Base-by-base conservation (phyloP, 2,113 vertebrate genomes). In the Syngnathus typhle region DNA sequence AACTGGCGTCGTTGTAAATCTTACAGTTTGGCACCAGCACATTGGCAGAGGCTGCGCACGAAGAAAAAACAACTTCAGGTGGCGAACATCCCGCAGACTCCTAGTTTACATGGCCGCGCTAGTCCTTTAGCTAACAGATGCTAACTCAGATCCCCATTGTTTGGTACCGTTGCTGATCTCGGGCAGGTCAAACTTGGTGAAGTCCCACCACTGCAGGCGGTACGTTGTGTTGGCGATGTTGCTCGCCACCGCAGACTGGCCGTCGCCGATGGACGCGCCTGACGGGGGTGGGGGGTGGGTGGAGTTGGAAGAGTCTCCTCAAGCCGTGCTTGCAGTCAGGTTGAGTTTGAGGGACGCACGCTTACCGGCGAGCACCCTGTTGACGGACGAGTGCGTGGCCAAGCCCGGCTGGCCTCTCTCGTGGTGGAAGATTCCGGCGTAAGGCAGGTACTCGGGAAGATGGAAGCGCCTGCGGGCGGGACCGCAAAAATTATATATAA, bases 141-240 rank as follows among this genome's bases (percentile, higher is more conserved):
- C 44, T 16, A 46, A 1, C 44, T 15, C 13, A 16, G 5, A 16
- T 18, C 15, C 44, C 44, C 5, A 46, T 5, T 46, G 44, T 46
- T 1, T 1, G 49, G 18, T 79, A 99, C 97, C 96, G 72, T 98
- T 99, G 89, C 96, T 99, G 91, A 99, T 98, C 90, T 99, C 97
- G 27, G 97, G 97, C 66, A 99, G 93, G 77, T 99, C 94, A 55
- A 98, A 99, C 75, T 98, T 97, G 52, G 97, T 98, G 89, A 99
- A 99, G 90, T 99, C 96, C 97, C 97, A 99, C 97, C 97, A 99
- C 89, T 99, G 97, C 73, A 99, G 93, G 3, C 96, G 89, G 84
- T 98, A 98, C 10, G 97, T 99, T 47, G 96, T 99, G 87, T 97
- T 98, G 70, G 97, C 97, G 73, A 99, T 98, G 88, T 99, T 99